Evolutionary conservation across 2,797 vertebrate species (phyloP).

Genomic region (Takifugu ocellatus): DNA sequence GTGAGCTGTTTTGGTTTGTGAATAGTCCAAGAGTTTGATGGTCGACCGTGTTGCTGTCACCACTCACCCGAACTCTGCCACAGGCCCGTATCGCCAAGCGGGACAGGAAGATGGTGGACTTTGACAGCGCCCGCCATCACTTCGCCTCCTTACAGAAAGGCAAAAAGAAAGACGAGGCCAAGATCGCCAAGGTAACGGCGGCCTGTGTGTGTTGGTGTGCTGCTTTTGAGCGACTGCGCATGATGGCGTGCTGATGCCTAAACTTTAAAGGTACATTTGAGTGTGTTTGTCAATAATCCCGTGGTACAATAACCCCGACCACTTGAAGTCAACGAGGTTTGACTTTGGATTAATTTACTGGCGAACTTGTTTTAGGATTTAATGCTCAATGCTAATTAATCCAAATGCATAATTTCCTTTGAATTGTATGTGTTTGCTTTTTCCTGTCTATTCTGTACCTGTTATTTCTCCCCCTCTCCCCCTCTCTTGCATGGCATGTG

Average conservation of each 20-base stretch:
- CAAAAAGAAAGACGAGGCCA: constrained; percentile 92
- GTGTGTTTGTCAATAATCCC: constrained; percentile 4
- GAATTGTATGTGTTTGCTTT: constrained; percentile 37
- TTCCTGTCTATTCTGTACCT: constrained; percentile 14
- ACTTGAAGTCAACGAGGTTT: constrained; percentile 15
- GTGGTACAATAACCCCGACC: constrained; percentile 11
- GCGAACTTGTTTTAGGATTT: not conserved
- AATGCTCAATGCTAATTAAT: constrained; percentile 24
- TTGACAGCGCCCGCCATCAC: constrained; percentile 94
- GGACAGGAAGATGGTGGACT: constrained; percentile 95
- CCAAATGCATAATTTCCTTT: constrained; percentile 38
- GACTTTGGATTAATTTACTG: not conserved
- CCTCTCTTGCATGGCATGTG: constrained; percentile 54
- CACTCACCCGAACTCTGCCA: no score
- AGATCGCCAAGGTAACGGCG: constrained; percentile 85
- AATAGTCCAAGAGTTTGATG: no score
- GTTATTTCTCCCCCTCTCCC: not conserved
- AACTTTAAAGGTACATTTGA: not conserved
- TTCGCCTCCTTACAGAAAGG: constrained; percentile 90
- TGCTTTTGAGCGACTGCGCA: no score
- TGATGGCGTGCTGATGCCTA: not conserved
- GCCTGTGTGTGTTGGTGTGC: not conserved
- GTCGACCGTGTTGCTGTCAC: no score
- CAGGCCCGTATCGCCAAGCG: constrained; percentile 94
- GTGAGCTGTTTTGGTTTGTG: no score